A percentile compares a stretch with the other conserved stretches of the same genome.
These are phyloP conservation scores for Oscheius myriophilus DNA, from an alignment of 2,888 invertebrate genomes.

Conservation along the genomic window DNA sequence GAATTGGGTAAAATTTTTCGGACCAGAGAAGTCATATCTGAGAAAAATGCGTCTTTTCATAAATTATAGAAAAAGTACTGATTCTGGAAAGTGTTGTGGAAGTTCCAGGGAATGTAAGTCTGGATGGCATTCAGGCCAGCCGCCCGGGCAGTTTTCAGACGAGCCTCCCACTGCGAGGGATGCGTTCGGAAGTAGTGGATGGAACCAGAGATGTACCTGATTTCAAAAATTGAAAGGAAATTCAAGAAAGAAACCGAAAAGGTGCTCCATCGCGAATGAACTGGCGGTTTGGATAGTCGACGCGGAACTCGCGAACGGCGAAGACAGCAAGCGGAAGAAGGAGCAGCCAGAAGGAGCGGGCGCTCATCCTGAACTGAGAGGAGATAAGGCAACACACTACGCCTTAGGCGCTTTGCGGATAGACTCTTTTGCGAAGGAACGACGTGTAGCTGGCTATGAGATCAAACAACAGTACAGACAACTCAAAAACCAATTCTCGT, in stretches of 20 bases:
- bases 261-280: conserved; percentile 29
- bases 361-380: conserved; percentile 8
- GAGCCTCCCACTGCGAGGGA: conserved; percentile 82
- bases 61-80: conserved; percentile 20
- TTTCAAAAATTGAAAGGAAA: background rate
- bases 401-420: too few relatives aligned
- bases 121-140: conserved; percentile 74
- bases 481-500: too few relatives aligned
- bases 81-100: conserved; percentile 41
- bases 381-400: too few relatives aligned
- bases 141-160: conserved; percentile 74
- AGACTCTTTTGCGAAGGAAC: too few relatives aligned
- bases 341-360: conserved; percentile 4
- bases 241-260: conserved; percentile 10
- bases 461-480: too few relatives aligned
- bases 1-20: conserved; percentile 52
- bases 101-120: conserved; percentile 60
- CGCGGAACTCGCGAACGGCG: conserved; percentile 14
- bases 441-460: too few relatives aligned
- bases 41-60: conserved; percentile 33
- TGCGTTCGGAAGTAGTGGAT: conserved; percentile 88
- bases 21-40: conserved; percentile 42
- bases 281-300: conserved; percentile 28
- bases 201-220: conserved; percentile 76
- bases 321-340: background rate